phyloP scores from a whole-genome alignment of 2,888 invertebrate genomes.

The Eupelmus urozonus region DNA sequence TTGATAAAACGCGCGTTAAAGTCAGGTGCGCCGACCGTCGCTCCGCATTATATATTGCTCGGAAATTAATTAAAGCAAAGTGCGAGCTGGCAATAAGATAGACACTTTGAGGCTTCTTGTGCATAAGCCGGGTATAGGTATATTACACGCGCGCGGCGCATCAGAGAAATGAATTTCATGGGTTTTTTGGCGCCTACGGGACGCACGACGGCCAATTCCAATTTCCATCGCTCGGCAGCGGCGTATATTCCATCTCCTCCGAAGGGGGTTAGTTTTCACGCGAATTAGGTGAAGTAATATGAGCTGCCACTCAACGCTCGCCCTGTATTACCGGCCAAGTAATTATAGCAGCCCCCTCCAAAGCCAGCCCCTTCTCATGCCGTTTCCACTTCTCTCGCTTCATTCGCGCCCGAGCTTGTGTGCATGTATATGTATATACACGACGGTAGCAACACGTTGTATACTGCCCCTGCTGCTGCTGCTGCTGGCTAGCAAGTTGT shows the following conservation, averaged over 20 bases:
- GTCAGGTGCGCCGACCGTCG: neutral
- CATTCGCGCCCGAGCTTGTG: constrained; percentile 7
- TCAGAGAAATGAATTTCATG: constrained; percentile 4
- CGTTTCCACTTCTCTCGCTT: constrained; percentile 56
- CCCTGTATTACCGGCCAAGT: constrained; percentile 73
- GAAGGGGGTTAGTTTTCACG: constrained; percentile 73
- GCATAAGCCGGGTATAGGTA: no score
- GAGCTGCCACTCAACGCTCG: constrained; percentile 75
- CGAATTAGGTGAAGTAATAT: constrained; percentile 74
- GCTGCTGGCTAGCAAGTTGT: constrained; percentile 9
- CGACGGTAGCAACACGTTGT: neutral
- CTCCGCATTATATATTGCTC: neutral
- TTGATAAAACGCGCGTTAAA: neutral
- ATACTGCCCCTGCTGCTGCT: neutral
- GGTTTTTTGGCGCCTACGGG: constrained; percentile 21
- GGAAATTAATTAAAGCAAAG: no score
- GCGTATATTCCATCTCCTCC: constrained; percentile 17
- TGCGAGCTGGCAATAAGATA: no score
- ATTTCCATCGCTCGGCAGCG: constrained; percentile 15
- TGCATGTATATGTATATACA: neutral
- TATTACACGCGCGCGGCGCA: neutral
- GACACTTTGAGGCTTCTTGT: no score
- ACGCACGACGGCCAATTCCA: constrained; percentile 16
- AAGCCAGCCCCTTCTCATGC: neutral
- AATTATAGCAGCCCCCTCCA: constrained; percentile 70